These are phyloP conservation scores for Hapalemur alaotrensis DNA, from an alignment of 2,797 vertebrate species.

Conservation along the genomic window DNA sequence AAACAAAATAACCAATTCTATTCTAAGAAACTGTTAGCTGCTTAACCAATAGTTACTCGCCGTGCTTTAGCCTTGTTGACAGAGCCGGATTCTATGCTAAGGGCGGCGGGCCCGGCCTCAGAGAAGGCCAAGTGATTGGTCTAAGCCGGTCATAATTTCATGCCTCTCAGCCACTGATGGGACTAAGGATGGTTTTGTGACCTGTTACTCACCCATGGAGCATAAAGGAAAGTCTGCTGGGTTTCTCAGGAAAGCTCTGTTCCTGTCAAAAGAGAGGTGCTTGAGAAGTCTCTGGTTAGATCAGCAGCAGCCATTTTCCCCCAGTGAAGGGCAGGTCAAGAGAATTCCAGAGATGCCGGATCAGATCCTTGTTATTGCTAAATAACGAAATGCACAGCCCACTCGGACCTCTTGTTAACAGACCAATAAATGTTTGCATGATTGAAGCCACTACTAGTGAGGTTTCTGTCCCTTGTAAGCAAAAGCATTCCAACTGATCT, in stretches of 20 bases:
- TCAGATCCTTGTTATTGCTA: neutral
- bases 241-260: neutral
- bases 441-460: neutral
- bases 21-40: neutral
- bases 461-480: neutral
- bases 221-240: neutral
- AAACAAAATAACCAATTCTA: neutral
- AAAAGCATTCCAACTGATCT: neutral
- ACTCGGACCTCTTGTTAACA: neutral
- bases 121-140: neutral
- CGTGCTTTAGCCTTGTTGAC: neutral
- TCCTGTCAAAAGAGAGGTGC: neutral
- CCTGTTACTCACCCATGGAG: neutral
- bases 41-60: neutral
- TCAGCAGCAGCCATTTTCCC: neutral
- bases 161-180: neutral
- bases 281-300: neutral
- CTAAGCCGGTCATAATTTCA: neutral
- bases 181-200: neutral
- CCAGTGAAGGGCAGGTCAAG: neutral
- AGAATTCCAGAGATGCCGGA: neutral
- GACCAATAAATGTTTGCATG: neutral
- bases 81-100: neutral
- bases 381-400: neutral
- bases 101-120: too few species aligned